These are phyloP conservation scores for Pelecanoides urinatrix DNA, from an alignment of 2,113 vertebrate species.

Conservation along the genomic window DNA sequence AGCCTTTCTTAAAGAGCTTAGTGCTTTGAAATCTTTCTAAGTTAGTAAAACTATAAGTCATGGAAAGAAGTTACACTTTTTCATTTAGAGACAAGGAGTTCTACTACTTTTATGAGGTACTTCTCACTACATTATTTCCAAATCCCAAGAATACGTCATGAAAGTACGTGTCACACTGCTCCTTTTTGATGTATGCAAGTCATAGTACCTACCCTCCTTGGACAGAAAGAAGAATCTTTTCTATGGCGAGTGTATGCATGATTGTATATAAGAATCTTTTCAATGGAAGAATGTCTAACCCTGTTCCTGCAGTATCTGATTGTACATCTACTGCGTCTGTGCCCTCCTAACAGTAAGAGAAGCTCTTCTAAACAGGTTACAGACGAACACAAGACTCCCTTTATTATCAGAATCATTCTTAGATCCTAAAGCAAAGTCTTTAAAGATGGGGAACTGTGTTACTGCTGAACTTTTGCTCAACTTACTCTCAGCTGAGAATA, in stretches of 20 bases:
- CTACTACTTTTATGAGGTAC: not conserved
- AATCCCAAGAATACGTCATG: fast-evolving
- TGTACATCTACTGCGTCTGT: not conserved
- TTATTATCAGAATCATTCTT: not conserved
- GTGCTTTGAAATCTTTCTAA: too few species aligned
- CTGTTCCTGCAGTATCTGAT: not conserved
- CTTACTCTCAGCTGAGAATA: not conserved
- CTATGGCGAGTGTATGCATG: not conserved
- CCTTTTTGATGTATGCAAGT: not conserved
- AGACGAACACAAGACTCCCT: not conserved
- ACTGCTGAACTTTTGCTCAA: not conserved
- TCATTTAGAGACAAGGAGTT: not conserved
- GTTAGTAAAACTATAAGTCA: not conserved
- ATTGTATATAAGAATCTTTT: not conserved
- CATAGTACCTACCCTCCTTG: not conserved
- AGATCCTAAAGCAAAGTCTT: not conserved
- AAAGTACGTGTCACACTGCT: not conserved
- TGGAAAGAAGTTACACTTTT: not conserved
- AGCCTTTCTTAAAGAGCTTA: too few species aligned
- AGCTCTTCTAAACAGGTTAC: not conserved
- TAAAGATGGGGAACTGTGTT: not conserved
- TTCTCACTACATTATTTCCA: not conserved
- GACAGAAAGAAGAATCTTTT: not conserved
- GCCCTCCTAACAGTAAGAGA: not conserved
- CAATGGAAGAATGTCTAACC: not conserved